These are phyloP conservation scores for Sphaeridia pumilis DNA, from an alignment of 2,888 invertebrate species.

Conservation along the genomic window DNA sequence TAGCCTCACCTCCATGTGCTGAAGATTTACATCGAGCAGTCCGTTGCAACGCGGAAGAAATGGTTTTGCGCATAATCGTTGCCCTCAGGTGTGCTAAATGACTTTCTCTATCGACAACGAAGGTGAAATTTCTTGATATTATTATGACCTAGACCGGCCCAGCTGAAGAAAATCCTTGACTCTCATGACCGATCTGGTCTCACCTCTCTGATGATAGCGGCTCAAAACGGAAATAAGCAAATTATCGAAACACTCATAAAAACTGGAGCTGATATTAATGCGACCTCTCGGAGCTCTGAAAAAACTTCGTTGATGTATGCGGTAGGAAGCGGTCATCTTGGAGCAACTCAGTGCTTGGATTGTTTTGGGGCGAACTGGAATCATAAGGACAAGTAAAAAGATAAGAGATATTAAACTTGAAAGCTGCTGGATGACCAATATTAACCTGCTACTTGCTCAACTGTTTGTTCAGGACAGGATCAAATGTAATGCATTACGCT, in stretches of 20 bases:
- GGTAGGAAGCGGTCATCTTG: conserved; percentile 25
- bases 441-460: too few species aligned
- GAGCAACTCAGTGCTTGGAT: conserved; percentile 22
- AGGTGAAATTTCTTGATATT: background rate
- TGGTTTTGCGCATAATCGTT: conserved; percentile 23
- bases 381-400: conserved; percentile 27
- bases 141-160: too few species aligned
- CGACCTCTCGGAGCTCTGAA: conserved; percentile 19
- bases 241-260: conserved; percentile 30
- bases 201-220: conserved; percentile 35
- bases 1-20: conserved; percentile 22
- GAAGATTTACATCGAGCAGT: conserved; percentile 29
- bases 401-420: background rate
- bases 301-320: conserved; percentile 36
- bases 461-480: conserved; percentile 26
- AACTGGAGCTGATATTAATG: conserved; percentile 33
- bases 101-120: too few species aligned
- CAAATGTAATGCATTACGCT: conserved; percentile 34
- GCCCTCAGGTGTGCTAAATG: too few species aligned
- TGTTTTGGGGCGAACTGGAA: conserved; percentile 33
- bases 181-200: conserved; percentile 32
- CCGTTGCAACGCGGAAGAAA: conserved; percentile 24
- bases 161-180: conserved; percentile 17
- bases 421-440: background rate
- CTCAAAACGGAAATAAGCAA: conserved; percentile 26